Evolutionary conservation across 2,113 vertebrate genomes (phyloP), one percentile per base, ranked within the genome.

Genomic region (Dolichallabes microphthalmus): DNA sequence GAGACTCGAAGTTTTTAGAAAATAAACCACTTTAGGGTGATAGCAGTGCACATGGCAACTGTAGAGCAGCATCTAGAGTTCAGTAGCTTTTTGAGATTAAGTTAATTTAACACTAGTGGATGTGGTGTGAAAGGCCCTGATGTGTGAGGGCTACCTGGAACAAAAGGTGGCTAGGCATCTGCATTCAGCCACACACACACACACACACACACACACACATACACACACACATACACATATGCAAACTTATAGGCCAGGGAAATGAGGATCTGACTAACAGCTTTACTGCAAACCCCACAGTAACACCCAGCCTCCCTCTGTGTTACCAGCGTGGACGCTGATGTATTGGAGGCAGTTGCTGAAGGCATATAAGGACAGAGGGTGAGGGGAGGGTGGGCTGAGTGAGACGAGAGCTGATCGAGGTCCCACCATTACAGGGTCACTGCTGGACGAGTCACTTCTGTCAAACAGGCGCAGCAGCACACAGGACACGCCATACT

Each of bases 311-410:
- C 86, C 86, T 85, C 82, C 76, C 69, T 76, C 87, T 90, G 73
- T 79, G 14, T 86, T 86, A 86, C 86, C 88, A 82, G 60, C 73
- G 82, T 73, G 84, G 92, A 92, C 93, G 86, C 90, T 93, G 93
- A 94, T 90, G 91, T 92, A 94, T 94, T 88, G 90, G 92, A 90
- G 88, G 88, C 94, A 95, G 94, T 95, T 94, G 93, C 89, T 93
- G 87, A 86, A 94, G 92, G 90, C 93, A 92, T 91, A 93, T 94
- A 94, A 93, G 93, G 93, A 92, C 92, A 94, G 89, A 91, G 92
- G 92, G 91, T 91, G 90, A 91, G 84, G 77, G 63, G 60, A 53
- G 89, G 90, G 89, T 86, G 52, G 75, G 85, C 52, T 85, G 81
- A 82, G 86, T 78, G 66, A 84, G 82, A 85, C 74, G 68, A 50